phyloP scores from a whole-genome alignment of 92 coral and sea anemone species.

The Porites lobata region DNA sequence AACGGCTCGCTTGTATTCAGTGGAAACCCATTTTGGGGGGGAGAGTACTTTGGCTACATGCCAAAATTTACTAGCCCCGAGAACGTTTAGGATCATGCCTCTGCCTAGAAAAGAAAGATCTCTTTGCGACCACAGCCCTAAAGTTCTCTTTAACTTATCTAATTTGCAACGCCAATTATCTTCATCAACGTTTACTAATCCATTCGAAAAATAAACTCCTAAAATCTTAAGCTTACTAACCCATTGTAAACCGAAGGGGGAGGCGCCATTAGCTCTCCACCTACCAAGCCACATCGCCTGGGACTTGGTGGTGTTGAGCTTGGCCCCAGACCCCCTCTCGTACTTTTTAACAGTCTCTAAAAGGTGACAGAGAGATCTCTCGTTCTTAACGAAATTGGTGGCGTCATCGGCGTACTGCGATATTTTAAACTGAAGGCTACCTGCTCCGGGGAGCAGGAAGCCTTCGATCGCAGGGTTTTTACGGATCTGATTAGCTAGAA shows the following conservation, averaged over 20 bases:
- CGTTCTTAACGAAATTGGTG: slow-evolving; percentile 7
- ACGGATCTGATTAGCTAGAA: too few species aligned
- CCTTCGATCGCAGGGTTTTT: too few species aligned
- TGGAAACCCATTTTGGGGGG: not conserved
- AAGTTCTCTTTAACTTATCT: too few species aligned
- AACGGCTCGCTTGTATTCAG: too few species aligned
- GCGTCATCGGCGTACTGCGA: slow-evolving; percentile 44
- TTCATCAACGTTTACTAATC: not conserved
- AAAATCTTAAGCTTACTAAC: too few species aligned
- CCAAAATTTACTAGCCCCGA: slow-evolving; percentile 12
- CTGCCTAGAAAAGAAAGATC: not conserved
- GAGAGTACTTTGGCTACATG: not conserved
- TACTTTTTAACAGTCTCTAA: not conserved
- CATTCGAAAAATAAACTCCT: slow-evolving; percentile 4
- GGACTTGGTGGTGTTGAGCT: slow-evolving; percentile 4
- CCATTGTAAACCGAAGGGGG: too few species aligned
- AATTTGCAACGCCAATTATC: too few species aligned
- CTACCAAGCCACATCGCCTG: slow-evolving; percentile 21
- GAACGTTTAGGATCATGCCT: not conserved
- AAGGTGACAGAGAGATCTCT: not conserved
- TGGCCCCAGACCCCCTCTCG: slow-evolving; percentile 3
- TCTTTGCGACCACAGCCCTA: too few species aligned
- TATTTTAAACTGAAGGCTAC: not conserved
- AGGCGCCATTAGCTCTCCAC: too few species aligned
- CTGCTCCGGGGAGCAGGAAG: not conserved